Evolutionary conservation across 2,888 invertebrate genomes (phyloP), one percentile per base, ranked within the genome.

Genomic region (Plebejus melissa): DNA sequence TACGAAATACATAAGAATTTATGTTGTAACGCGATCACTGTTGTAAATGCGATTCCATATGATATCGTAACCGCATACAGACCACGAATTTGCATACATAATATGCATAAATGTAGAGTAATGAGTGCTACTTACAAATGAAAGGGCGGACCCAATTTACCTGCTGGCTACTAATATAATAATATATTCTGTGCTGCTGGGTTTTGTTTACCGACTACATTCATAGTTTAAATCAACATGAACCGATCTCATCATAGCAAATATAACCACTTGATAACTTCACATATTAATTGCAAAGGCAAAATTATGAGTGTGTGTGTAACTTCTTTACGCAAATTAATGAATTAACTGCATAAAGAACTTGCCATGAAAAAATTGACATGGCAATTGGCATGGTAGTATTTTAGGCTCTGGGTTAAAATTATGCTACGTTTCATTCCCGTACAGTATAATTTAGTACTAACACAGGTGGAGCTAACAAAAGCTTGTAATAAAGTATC

Each of bases 71-170:
- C 72, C 50, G 72, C 72, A 54, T 72, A 72, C 54, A 2, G 1
- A 54, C 72, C 72, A 54, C 72, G 54, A 71, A 50, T 65, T 28
- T 72, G 54, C 46, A 71, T 71, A 46, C 72, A 54, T 50, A 50
- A 54, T 50, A 50, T 54, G 32, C 72, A 54, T 72, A 54, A 72
- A 72, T 72, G 32, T 54, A 2, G 46, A 65, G 5, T 32, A 65
- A 65, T 36, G 65, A 65, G 60, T 60, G 60, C 65, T 13, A 65
- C 65, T 65, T 65, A 65, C 65, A 65, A 65, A 65, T 36, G 65
- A 65, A 65, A 65, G 60, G 28, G 11, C 60, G 60, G 60, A 65
- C 65, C 65, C 65, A 65, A 36, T 65, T 65, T 32, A 65, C 65
- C 65, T 13, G 32, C 65, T 16, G 28, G 65, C 4, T 36, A 32